Base-by-base conservation (phyloP, 2,113 vertebrate genomes). In the Anolis carolinensis region DNA sequence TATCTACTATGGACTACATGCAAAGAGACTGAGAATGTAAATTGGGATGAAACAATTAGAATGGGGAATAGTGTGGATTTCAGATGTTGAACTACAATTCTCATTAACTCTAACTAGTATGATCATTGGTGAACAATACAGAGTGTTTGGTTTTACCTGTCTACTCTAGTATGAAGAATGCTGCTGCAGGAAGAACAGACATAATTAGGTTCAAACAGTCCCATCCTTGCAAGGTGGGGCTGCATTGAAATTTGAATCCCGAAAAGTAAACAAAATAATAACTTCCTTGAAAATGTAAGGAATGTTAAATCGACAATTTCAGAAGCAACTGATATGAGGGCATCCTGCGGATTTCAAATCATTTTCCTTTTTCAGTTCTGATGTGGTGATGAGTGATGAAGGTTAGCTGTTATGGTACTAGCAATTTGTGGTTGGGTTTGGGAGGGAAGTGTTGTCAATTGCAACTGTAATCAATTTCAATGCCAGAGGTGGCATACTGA, bases 331-430 rank as follows among this genome's bases (percentile, higher is more conserved):
- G 92, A 92, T 92, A 89, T 84, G 92, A 85, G 91, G 90, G 92
- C 91, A 92, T 94, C 90, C 76, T 91, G 89, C 83, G 89, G 88
- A 65, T 93, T 87, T 93, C 81, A 92, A 85, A 73, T 71, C 18
- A 27, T 20, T 74, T 9, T 82, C 21, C 84, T 84, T 75, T 83
- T 91, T 85, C 83, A 88, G 92, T 94, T 95, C 88, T 91, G 86
- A 55, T 88, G 81, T 91, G 90, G 93, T 85, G 95, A 93, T 92
- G 95, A 95, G 89, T 95, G 95, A 95, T 82, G 81, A 68, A 91
- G 90, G 87, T 89, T 92, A 91, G 93, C 94, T 95, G 94, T 86
- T 93, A 76, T 72, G 85, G 84, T 88, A 72, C 68, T 74, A 55
- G 75, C 71, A 77, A 32, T 10, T 16, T 81, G 44, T 78, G 52